Evolutionary conservation across 2,113 vertebrate species (phyloP).

Genomic region (Solea solea): DNA sequence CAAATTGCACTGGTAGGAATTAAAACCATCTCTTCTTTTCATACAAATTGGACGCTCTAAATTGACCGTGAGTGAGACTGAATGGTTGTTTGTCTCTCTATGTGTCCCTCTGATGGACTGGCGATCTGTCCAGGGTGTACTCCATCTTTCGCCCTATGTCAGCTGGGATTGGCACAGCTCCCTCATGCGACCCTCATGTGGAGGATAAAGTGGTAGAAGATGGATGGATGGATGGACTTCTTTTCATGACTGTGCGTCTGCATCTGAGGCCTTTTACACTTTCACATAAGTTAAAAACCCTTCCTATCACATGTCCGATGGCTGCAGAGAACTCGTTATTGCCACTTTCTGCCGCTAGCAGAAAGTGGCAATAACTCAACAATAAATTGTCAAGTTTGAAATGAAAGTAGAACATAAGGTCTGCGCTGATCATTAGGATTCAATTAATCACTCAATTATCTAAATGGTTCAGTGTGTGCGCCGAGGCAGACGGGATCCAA

Average conservation of each 20-base stretch:
- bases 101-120: too few relatives aligned
- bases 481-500: conserved; percentile 73
- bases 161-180: too few relatives aligned
- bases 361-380: conserved; percentile 57
- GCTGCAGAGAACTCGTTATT: conserved; percentile 8
- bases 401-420: conserved; percentile 79
- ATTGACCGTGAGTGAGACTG: too few relatives aligned
- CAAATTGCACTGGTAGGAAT: too few relatives aligned
- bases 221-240: not conserved
- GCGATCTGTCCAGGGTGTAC: too few relatives aligned
- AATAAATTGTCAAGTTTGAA: conserved; percentile 68
- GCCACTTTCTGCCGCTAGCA: conserved; percentile 25
- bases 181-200: too few relatives aligned
- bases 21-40: not conserved
- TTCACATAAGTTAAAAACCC: not conserved
- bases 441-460: conserved; percentile 83
- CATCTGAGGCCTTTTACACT: not conserved
- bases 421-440: conserved; percentile 77
- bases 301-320: conserved; percentile 6
- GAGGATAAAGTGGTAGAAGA: too few relatives aligned
- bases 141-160: too few relatives aligned
- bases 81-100: too few relatives aligned
- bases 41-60: not conserved
- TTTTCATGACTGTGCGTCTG: conserved; percentile 3
- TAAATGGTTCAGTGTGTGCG: conserved; percentile 61